Base-by-base conservation (phyloP, 2,888 invertebrate genomes). In the Rotaria macrura region DNA sequence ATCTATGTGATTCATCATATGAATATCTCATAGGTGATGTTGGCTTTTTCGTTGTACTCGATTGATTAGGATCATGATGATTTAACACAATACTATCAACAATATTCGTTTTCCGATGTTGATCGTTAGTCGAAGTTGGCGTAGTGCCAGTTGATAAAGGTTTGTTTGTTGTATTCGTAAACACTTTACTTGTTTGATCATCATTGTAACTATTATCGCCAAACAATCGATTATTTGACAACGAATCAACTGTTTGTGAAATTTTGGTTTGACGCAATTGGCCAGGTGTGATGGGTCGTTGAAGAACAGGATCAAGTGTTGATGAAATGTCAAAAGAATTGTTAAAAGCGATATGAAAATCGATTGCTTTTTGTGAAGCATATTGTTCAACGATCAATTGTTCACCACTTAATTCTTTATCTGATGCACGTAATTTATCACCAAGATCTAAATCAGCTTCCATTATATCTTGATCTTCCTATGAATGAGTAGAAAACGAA, bases 381-480 rank as follows among this genome's bases (percentile, higher is more conserved):
- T 89, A 89, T 14, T 89, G 87, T 65, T 89, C 87, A 20, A 88
- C 87, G 54, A 91, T 89, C 14, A 91, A 88, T 40, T 89, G 88
- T 87, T 91, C 91, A 20, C 91, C 91, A 12, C 88, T 86, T 29
- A 89, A 87, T 87, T 91, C 90, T 84, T 89, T 89, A 7, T 88
- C 88, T 86, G 89, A 88, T 1, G 89, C 88, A 87, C 88, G 88
- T 6, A 91, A 88, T 23, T 90, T 88, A 87, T 92, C 92, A 84
- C 91, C 90, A 85, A 90, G 90, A 88, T 92, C 92, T n/a, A 92
- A 89, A 88, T 92, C 92, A n/a, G 91, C 90, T 87, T 92, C 92
- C 88, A 92, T 88, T n/a, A 90, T 90, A 87, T 92, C 92, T 74
- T 91, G 90, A 87, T 91, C 91, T 87, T 91, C 91, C 91, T 91